A percentile compares a stretch with the other conserved stretches of the same genome.
Conservation (phyloP, 1,140 invertebrate species). For the Dolichoris vasculosae region DNA sequence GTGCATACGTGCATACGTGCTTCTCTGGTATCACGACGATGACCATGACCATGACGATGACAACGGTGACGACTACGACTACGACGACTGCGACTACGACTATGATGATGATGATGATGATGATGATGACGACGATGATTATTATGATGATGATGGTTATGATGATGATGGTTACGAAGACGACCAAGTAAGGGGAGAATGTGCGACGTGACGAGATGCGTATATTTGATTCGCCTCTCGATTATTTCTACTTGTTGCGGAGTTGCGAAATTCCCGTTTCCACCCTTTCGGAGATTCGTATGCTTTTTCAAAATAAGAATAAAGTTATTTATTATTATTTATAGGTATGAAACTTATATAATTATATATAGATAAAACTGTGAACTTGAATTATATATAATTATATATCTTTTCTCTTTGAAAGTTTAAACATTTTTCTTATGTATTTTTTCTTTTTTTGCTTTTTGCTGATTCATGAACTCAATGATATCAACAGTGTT, state of each 20-base stretch:
- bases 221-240: constrained; percentile 45
- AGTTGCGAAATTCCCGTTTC: background rate
- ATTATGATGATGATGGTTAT: too few species aligned
- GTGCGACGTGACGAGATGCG: constrained; percentile 43
- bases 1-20: constrained; percentile 26
- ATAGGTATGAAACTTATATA: constrained; percentile 14
- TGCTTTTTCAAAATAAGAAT: background rate
- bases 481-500: constrained; percentile 14
- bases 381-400: background rate
- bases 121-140: too few species aligned
- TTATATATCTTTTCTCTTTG: constrained; percentile 1
- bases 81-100: too few species aligned
- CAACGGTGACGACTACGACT: too few species aligned
- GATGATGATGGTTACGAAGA: too few species aligned
- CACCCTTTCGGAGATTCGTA: background rate
- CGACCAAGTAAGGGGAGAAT: constrained; percentile 1
- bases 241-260: constrained; percentile 22
- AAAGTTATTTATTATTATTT: constrained; percentile 16
- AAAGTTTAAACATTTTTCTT: background rate
- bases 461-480: constrained; percentile 48
- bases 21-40: constrained; percentile 25
- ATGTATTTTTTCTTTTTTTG: constrained; percentile 22
- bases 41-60: too few species aligned
- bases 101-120: too few species aligned
- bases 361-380: background rate